Conservation (phyloP, 2,113 vertebrate genomes). For the Vidua macroura region DNA sequence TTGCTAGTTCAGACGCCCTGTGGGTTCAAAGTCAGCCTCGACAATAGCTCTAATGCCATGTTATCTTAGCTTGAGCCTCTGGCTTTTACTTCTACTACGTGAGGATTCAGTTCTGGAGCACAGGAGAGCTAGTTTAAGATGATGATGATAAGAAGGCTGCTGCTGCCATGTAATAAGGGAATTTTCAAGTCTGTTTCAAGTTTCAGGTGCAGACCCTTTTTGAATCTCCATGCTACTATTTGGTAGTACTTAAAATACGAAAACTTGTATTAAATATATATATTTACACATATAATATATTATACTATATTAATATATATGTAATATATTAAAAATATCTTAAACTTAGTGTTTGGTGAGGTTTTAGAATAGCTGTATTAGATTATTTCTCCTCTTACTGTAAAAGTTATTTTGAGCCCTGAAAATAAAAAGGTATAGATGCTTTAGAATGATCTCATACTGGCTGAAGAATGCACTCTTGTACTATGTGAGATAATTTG, state of each 20-base stretch:
- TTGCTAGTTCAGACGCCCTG: conserved; percentile 22
- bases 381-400: neutral
- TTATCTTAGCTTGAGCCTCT: neutral
- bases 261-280: neutral
- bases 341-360: neutral
- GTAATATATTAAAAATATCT: neutral
- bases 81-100: neutral
- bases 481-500: neutral
- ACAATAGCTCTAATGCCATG: conserved; percentile 20
- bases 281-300: neutral
- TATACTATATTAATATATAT: neutral
- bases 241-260: neutral
- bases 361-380: neutral
- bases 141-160: neutral
- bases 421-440: neutral
- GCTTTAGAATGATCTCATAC: neutral
- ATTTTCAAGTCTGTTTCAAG: neutral
- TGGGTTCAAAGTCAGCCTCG: neutral
- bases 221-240: neutral
- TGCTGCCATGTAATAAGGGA: neutral
- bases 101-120: neutral
- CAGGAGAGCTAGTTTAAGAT: neutral
- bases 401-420: neutral
- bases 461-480: neutral
- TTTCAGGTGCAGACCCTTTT: neutral